Base-by-base conservation (phyloP, 1,140 invertebrate species). In the Physella acuta region DNA sequence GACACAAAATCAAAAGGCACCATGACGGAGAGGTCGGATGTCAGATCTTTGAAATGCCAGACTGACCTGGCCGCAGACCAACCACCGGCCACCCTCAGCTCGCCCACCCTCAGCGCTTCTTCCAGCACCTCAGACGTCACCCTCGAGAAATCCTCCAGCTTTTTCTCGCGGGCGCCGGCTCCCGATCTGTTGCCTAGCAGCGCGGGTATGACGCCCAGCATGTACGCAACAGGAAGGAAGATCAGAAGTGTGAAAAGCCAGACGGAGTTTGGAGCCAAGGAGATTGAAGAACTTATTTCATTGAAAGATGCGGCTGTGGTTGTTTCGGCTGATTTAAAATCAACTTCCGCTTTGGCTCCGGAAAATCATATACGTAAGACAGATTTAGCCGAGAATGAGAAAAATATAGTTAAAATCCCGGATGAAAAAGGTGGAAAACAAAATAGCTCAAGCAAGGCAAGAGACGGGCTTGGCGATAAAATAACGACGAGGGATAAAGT, bases 171-270 rank as follows among this genome's bases (percentile, higher is more conserved):
- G n/a, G 37, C 31, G 28, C 60, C 62, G 33, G 44, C 31, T 49
- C 71, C 71, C 24, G 71, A 73, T 53, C 56, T 73, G 1, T 28
- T 73, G 14, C 62, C 67, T 24, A 49, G 51, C 20, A 64, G 44
- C 8, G 52, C 17, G 11, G 51, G 36, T 17, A 49, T 55, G 17
- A 17, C 33, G 14, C 2, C 39, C 0, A 36, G 26, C 37, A 2
- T 49, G 28, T 66, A 58, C 33, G 26, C 71, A 4, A 36, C 70
- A 8, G 52, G 61, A 24, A 33, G 72, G 28, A 71, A 73, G 56
- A 80, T 81, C n/a, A 74, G 75, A 55, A 81, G 79, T 30, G 71
- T 78, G 3, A 72, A 76, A 59, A 78, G 79, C 34, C 79, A 81
- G 53, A 81, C 79, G 3, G 77, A 81, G n/a, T 70, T 78, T 31